These are phyloP conservation scores for Psettodes erumei DNA, from an alignment of 2,113 vertebrate species.

Conservation along the genomic window DNA sequence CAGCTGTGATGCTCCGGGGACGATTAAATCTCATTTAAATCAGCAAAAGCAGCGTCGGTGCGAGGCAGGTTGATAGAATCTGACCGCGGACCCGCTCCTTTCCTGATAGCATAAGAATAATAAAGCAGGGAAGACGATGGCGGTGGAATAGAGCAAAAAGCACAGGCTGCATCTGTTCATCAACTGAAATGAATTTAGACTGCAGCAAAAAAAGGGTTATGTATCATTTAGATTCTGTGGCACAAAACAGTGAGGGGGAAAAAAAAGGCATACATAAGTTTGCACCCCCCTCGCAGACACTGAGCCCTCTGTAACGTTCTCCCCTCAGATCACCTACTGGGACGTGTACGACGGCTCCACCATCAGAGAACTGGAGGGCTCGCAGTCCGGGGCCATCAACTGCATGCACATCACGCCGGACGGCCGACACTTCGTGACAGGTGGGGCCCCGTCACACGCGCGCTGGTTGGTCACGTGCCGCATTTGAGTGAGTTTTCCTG, in stretches of 20 bases:
- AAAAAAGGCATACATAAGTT: not conserved
- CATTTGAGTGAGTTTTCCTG: not conserved
- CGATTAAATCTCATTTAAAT: conserved; percentile 59
- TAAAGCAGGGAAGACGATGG: not conserved
- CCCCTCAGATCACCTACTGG: conserved; percentile 89
- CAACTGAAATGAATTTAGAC: no score
- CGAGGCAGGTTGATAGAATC: conserved; percentile 21
- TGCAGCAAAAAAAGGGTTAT: not conserved
- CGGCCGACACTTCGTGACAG: conserved; percentile 87
- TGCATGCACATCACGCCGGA: conserved; percentile 87
- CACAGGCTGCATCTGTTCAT: no score
- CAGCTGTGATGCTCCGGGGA: conserved; percentile 41
- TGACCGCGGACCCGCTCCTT: conserved; percentile 18
- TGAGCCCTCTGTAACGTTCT: conserved; percentile 9
- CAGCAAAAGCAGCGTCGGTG: conserved; percentile 14
- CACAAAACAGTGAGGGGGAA: not conserved
- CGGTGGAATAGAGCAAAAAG: not conserved
- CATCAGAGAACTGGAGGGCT: conserved; percentile 87
- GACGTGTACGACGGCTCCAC: conserved; percentile 86
- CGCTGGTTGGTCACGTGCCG: not conserved
- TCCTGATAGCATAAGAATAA: conserved; percentile 18
- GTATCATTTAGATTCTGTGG: not conserved
- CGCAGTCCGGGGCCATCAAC: conserved; percentile 86
- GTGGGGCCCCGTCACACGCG: conserved; percentile 69
- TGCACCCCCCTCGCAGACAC: not conserved